Conservation (phyloP, 2,888 invertebrate species). For the Pheosia gnoma region DNA sequence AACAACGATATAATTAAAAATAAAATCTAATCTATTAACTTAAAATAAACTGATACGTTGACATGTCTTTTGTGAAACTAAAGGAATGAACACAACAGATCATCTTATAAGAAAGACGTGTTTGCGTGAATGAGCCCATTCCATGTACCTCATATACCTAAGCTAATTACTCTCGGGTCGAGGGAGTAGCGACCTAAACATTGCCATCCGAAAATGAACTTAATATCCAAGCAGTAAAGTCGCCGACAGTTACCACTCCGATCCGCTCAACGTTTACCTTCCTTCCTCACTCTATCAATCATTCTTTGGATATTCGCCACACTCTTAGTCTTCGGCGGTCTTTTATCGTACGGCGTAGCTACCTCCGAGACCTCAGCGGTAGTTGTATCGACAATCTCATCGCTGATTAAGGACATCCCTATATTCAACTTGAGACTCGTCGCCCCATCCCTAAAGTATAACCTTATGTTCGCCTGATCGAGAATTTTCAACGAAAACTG, state of each 20-base stretch:
- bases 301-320: conserved; percentile 38
- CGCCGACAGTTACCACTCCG: background rate
- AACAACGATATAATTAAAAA: too few relatives aligned
- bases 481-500: conserved; percentile 57
- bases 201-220: too few relatives aligned
- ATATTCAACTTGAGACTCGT: conserved; percentile 50
- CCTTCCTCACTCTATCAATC: conserved; percentile 25
- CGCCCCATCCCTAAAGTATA: conserved; percentile 49
- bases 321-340: conserved; percentile 37
- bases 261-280: conserved; percentile 1
- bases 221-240: too few relatives aligned
- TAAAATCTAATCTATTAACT: too few relatives aligned
- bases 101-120: too few relatives aligned
- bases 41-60: too few relatives aligned
- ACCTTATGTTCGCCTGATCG: conserved; percentile 55
- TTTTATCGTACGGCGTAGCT: conserved; percentile 45
- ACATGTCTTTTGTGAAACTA: too few relatives aligned
- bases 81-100: too few relatives aligned
- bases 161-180: too few relatives aligned
- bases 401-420: conserved; percentile 68
- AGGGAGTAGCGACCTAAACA: too few relatives aligned
- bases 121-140: too few relatives aligned
- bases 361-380: conserved; percentile 43
- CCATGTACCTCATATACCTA: too few relatives aligned
- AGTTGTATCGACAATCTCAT: conserved; percentile 63